Conservation (phyloP, 2,113 vertebrate species). For the Orientallactaga bullata region DNA sequence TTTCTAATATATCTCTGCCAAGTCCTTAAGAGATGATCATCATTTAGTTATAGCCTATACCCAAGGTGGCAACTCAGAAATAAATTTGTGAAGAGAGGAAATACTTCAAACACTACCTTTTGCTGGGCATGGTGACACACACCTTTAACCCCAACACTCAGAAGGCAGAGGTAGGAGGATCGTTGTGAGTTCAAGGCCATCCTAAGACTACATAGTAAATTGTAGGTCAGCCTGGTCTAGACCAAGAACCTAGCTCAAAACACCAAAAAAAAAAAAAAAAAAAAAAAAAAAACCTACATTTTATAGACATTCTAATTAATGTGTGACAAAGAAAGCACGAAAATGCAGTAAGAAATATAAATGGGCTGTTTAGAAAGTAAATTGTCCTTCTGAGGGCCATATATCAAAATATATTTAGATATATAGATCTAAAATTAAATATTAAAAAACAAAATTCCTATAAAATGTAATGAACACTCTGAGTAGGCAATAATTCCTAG, state of each 20-base stretch:
- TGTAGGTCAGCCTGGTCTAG: too few species aligned
- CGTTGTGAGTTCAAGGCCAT: too few species aligned
- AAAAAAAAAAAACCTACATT: neutral
- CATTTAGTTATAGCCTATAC: neutral
- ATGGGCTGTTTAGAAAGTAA: neutral
- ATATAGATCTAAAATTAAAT: neutral
- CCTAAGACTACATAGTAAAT: too few species aligned
- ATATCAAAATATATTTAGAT: neutral
- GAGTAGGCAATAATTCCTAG: neutral
- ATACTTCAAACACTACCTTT: neutral
- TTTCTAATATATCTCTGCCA: neutral
- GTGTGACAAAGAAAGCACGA: neutral
- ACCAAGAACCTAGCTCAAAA: too few species aligned
- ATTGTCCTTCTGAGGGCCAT: neutral
- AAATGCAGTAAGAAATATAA: neutral
- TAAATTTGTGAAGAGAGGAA: neutral
- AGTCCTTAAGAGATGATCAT: neutral
- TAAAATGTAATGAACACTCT: neutral
- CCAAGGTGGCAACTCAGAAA: neutral
- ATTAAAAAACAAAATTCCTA: neutral
- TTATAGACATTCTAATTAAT: neutral
- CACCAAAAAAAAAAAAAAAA: too few species aligned
- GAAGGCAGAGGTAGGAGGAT: too few species aligned
- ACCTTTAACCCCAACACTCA: too few species aligned
- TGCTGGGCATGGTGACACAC: neutral